Evolutionary conservation across 2,797 vertebrate species (phyloP).

Genomic region (Triplophysa bombifrons): DNA sequence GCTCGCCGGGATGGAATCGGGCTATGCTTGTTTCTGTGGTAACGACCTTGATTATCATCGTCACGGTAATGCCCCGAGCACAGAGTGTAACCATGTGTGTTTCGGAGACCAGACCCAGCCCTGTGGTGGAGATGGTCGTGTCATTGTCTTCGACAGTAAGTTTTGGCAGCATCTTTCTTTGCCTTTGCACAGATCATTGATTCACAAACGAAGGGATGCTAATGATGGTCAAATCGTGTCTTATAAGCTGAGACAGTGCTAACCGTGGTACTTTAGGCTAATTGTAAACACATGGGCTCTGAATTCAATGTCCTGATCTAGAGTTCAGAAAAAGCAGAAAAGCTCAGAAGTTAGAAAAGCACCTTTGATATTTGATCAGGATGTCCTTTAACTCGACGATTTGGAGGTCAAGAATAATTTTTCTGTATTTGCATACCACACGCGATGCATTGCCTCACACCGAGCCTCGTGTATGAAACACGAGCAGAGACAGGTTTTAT

Average conservation of each 20-base stretch:
- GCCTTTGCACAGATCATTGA: background rate
- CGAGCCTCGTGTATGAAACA: background rate
- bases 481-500: background rate
- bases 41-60: conserved; percentile 89
- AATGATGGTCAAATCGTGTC: background rate
- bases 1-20: conserved; percentile 97
- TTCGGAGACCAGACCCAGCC: conserved; percentile 97
- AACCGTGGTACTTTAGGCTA: background rate
- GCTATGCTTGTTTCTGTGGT: conserved; percentile 96
- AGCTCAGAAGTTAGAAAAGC: background rate
- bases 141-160: conserved; percentile 97
- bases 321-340: too few relatives aligned
- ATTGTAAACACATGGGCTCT: background rate
- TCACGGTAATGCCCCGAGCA: conserved; percentile 85
- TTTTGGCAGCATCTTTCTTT: conserved; percentile 38
- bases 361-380: conserved; percentile 7
- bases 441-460: background rate
- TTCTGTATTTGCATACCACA: background rate
- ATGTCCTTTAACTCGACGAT: background rate
- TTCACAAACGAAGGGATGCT: background rate
- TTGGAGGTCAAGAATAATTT: too few relatives aligned
- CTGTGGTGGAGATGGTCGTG: conserved; percentile 93
- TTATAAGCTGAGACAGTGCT: background rate
- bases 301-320: background rate
- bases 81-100: conserved; percentile 95